Base-by-base conservation (phyloP, 2,888 invertebrate species). In the Mesorhabditis belari region DNA sequence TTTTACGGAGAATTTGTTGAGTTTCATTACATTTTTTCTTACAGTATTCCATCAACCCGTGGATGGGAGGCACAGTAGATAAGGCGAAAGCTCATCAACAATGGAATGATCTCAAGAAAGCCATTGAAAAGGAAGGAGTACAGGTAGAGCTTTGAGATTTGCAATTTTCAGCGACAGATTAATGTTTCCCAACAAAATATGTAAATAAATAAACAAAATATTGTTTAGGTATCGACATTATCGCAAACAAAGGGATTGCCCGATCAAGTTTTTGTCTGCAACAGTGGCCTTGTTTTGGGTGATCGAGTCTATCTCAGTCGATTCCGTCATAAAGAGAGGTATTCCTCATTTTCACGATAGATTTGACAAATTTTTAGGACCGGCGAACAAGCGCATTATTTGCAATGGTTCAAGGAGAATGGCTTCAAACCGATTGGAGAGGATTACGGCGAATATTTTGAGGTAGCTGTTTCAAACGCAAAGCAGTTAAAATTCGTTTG, bases 231-330 rank as follows among this genome's bases (percentile, higher is more conserved):
- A 2, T 58, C 73, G n/a, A 76, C 74, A 9, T 63, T 81, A 60
- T 75, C 79, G 12, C 81, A 75, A 50, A 69, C 63, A 0, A 25
- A 63, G 6, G 75, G 74, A 5, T 69, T 81, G 6, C 81, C 81
- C 9, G 81, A 81, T 61, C 80, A 81, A 70, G 81, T 81, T 12
- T 81, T 81, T 59, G 74, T 75, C 1, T 81, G 81, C 67, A 81
- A 81, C 63, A 72, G 75, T 56, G 81, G 81, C n/a, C 63, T 81
- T 3, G 73, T 72, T 27, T 64, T 65, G 55, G 66, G 69, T 6
- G 69, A 80, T 44, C 75, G 77, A 58, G 77, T 81, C 44, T 81
- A 76, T 59, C 60, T 81, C 55, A 74, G 80, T 24, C 64, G 72
- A 52, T 81, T 81, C 67, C 73, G 80, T 3, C 77, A 81, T 61